Conservation (phyloP, 2,888 invertebrate species). For the Palloptera scutellata region DNA sequence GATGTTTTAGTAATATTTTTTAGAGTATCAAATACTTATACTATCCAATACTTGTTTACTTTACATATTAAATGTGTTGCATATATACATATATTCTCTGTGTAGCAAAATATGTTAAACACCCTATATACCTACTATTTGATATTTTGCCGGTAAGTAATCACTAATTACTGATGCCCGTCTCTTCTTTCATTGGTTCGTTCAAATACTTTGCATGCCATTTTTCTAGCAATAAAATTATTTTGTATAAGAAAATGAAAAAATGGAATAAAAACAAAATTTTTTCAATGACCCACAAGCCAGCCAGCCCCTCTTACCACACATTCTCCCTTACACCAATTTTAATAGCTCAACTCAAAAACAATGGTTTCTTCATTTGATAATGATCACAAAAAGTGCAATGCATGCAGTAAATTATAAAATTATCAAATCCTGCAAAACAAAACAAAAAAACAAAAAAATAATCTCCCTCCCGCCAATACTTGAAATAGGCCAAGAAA, state of each 20-base stretch:
- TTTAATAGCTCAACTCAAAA: too few species aligned
- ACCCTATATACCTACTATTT: constrained; percentile 59
- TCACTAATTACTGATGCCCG: constrained; percentile 31
- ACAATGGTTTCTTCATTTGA: too few species aligned
- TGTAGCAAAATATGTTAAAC: constrained; percentile 60
- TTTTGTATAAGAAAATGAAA: constrained; percentile 36
- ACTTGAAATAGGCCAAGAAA: too few species aligned
- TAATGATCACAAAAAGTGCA: too few species aligned
- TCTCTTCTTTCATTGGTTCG: constrained; percentile 9
- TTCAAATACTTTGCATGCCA: constrained; percentile 11
- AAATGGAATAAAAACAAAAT: constrained; percentile 47
- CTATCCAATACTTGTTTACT: constrained; percentile 30
- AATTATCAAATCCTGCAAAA: too few species aligned
- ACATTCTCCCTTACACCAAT: too few species aligned
- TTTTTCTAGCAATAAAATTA: neutral
- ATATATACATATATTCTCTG: constrained; percentile 53
- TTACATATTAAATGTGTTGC: constrained; percentile 57
- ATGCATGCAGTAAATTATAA: too few species aligned
- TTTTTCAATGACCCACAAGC: constrained; percentile 17
- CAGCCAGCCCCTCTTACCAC: neutral
- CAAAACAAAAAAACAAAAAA: too few species aligned
- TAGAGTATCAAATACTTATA: constrained; percentile 8
- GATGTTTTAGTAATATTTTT: constrained; percentile 28
- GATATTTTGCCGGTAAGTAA: constrained; percentile 62
- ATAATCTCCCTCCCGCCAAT: too few species aligned